Conservation (phyloP, 92 coral and sea anemone genomes). For the Porites lobata region DNA sequence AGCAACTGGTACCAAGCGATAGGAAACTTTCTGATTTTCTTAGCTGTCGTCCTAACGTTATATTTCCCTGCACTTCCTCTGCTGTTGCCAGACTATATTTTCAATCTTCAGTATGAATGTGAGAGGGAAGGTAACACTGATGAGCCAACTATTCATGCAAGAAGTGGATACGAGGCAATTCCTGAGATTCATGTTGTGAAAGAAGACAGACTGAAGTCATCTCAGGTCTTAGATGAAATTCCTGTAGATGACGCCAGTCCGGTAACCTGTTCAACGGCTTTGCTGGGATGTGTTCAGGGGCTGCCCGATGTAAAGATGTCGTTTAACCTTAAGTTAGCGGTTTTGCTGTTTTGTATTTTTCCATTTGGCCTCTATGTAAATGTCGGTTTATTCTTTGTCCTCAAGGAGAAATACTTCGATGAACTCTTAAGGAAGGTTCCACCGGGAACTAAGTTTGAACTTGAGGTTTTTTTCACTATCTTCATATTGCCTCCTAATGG, state of each 20-base stretch:
- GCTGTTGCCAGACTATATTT: background rate
- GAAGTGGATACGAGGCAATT: background rate
- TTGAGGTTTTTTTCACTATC: background rate
- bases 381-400: background rate
- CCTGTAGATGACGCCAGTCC: constrained; percentile 33
- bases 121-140: background rate
- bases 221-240: background rate
- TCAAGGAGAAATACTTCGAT: background rate
- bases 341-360: background rate
- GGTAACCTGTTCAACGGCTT: background rate
- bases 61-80: background rate
- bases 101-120: background rate
- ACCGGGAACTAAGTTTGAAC: no score
- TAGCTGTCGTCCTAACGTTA: background rate
- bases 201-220: constrained; percentile 1
- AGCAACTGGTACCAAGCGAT: background rate
- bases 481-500: background rate
- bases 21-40: background rate
- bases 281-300: background rate
- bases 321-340: constrained; percentile 8
- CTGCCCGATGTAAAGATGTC: constrained; percentile 2
- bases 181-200: background rate
- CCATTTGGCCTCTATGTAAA: background rate
- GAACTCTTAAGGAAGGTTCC: background rate
- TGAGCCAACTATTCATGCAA: background rate